Percentiles rank a stretch among this genome's conserved stretches.
Conservation (phyloP, 2,797 vertebrate species). For the Moxostoma hubbsi region DNA sequence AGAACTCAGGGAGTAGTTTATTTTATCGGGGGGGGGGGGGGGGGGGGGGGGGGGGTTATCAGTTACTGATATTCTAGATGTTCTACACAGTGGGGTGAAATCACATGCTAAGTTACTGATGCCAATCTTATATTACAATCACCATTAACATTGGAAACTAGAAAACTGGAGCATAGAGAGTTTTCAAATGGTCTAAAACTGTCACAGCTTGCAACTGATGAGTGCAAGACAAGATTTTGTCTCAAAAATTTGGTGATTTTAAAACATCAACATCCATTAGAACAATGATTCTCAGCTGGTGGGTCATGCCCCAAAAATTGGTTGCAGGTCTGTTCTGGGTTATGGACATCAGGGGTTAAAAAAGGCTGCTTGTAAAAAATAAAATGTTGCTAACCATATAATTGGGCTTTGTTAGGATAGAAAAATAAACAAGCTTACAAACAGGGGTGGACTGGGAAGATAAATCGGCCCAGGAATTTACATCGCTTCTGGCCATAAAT, state of each 20-base stretch:
- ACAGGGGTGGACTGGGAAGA: no score
- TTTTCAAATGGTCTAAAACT: background rate
- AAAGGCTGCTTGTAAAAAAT: no score
- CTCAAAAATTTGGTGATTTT: background rate
- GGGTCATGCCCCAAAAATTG: no score
- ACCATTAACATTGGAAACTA: slow-evolving; percentile 2
- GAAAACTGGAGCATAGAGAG: background rate
- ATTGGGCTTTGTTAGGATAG: no score
- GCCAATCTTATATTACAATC: background rate
- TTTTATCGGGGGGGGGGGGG: slow-evolving; percentile 20
- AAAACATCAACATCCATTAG: no score
- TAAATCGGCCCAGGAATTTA: no score
- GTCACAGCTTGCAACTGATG: background rate
- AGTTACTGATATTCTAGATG: slow-evolving; percentile 22
- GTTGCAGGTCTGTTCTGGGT: no score
- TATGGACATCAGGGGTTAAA: no score
- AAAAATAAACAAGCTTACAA: no score
- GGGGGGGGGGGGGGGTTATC: background rate
- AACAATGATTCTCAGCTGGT: no score
- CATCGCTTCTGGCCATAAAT: no score
- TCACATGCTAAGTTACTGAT: slow-evolving; percentile 1
- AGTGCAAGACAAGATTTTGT: background rate
- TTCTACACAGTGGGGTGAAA: background rate
- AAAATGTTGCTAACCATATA: no score
- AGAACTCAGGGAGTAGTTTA: slow-evolving; percentile 25